Percentiles rank a stretch among this genome's conserved stretches.
These are phyloP conservation scores for Paracentrotus lividus DNA, from an alignment of 53 echinoderm and acorn worm genomes.

Conservation along the genomic window DNA sequence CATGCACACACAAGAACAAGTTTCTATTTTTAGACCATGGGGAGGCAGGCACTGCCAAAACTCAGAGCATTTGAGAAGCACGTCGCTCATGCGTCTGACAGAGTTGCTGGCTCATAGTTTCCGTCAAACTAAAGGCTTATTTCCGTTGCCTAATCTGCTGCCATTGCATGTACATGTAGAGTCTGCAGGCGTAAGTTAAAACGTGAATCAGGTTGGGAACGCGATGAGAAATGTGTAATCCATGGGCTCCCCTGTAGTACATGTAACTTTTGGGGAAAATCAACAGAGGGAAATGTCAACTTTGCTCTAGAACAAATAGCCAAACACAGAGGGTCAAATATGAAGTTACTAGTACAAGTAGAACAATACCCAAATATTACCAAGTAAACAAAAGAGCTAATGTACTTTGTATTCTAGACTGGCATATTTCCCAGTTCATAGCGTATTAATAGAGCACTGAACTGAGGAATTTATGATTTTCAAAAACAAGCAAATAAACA, in stretches of 20 bases:
- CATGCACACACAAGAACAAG: conserved; percentile 3
- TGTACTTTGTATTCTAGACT: neutral
- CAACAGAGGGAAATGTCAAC: neutral
- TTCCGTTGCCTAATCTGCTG: conserved; percentile 63
- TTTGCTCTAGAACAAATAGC: conserved; percentile 12
- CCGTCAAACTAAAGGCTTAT: conserved; percentile 53
- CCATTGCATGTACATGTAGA: neutral
- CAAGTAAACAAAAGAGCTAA: neutral
- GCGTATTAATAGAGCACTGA: neutral
- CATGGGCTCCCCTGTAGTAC: neutral
- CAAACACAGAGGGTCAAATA: neutral
- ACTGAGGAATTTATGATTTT: too few relatives aligned
- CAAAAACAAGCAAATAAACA: too few relatives aligned
- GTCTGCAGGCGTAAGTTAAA: conserved; percentile 14
- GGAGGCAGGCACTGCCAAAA: conserved; percentile 9
- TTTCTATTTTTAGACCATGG: conserved; percentile 25
- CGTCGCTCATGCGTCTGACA: conserved; percentile 55
- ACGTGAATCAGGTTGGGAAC: conserved; percentile 30
- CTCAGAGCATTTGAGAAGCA: neutral
- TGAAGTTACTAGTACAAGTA: neutral
- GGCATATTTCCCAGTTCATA: neutral
- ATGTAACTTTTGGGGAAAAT: neutral
- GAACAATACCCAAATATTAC: neutral
- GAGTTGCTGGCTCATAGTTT: conserved; percentile 68
- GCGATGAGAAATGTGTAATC: neutral